A percentile compares a stretch with the other conserved stretches of the same genome.
Evolutionary conservation across 35 echinoderm and acorn worm species (phyloP).

Genomic region (Anneissia japonica): DNA sequence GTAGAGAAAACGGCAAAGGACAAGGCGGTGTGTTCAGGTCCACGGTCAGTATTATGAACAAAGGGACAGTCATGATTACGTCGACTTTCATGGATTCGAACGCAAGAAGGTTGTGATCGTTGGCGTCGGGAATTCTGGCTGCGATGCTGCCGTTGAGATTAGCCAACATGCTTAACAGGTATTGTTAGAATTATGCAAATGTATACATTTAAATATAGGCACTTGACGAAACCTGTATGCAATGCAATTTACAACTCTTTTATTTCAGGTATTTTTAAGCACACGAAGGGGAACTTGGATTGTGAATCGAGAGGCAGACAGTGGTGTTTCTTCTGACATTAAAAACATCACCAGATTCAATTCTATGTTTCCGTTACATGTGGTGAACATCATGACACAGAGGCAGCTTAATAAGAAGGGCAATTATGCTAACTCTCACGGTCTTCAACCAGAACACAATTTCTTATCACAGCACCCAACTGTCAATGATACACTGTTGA

Average conservation of each 20-base stretch:
- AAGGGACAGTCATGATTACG: slow-evolving; percentile 76
- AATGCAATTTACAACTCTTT: neutral
- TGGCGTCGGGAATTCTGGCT: no score
- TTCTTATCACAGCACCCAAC: slow-evolving; percentile 27
- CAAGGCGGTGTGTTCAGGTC: slow-evolving; percentile 65
- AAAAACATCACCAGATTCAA: neutral
- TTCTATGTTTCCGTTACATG: neutral
- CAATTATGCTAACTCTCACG: slow-evolving; percentile 34
- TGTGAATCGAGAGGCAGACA: slow-evolving; percentile 14
- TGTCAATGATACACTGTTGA: slow-evolving; percentile 71
- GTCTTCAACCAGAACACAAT: slow-evolving; percentile 44
- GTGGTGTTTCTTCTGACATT: slow-evolving; percentile 27
- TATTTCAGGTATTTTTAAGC: slow-evolving; percentile 45
- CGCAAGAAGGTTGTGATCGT: slow-evolving; percentile 67
- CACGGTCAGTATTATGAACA: slow-evolving; percentile 75
- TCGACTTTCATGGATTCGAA: slow-evolving; percentile 28
- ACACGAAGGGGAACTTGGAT: slow-evolving; percentile 54
- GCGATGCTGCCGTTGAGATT: no score
- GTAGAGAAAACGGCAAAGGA: slow-evolving; percentile 30
- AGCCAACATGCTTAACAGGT: no score
- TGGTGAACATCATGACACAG: no score
- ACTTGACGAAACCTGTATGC: no score
- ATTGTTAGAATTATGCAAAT: no score
- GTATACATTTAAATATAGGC: no score
- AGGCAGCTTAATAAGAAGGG: neutral